Percentiles rank a stretch among this genome's conserved stretches.
Evolutionary conservation across 30 jellyfish, hydroid and myxozoan species (phyloP).

Genomic region (Hydractinia echinata): DNA sequence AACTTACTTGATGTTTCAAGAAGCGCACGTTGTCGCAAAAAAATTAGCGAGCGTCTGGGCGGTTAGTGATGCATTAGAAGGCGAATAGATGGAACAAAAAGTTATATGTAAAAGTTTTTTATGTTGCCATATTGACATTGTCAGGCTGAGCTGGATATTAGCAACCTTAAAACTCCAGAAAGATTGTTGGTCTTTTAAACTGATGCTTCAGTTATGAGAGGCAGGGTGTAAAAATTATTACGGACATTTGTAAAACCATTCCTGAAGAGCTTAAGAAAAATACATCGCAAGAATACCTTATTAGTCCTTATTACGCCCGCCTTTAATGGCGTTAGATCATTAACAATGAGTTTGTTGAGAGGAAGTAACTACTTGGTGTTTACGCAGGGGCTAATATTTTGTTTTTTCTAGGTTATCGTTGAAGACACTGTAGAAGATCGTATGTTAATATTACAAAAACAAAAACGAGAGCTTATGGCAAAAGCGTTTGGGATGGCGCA

Average conservation of each 20-base stretch:
- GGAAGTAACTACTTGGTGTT: not conserved
- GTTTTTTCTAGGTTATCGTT: slow-evolving; percentile 44
- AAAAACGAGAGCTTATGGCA: slow-evolving; percentile 43
- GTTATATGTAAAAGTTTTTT: not conserved
- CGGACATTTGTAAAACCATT: too few relatives aligned
- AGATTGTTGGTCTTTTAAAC: too few relatives aligned
- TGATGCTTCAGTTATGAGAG: too few relatives aligned
- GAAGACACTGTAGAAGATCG: slow-evolving; percentile 70
- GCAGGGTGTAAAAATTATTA: too few relatives aligned
- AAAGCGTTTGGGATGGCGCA: slow-evolving; percentile 53
- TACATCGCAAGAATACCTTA: not conserved
- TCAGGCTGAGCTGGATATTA: too few relatives aligned
- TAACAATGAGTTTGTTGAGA: not conserved
- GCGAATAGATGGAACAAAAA: too few relatives aligned
- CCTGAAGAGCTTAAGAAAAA: too few relatives aligned
- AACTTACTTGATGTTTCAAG: too few relatives aligned
- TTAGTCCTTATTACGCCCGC: not conserved
- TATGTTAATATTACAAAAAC: slow-evolving; percentile 61
- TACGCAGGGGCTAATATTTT: not conserved
- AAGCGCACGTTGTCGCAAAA: too few relatives aligned
- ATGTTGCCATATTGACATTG: not conserved
- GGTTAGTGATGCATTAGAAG: too few relatives aligned
- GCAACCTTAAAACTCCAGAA: too few relatives aligned
- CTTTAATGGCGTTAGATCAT: not conserved
- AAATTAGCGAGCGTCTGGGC: too few relatives aligned